Percentiles rank a stretch among this genome's conserved stretches.
Conservation (phyloP, 2,113 vertebrate genomes). For the Cyphomyrus discorhynchus region DNA sequence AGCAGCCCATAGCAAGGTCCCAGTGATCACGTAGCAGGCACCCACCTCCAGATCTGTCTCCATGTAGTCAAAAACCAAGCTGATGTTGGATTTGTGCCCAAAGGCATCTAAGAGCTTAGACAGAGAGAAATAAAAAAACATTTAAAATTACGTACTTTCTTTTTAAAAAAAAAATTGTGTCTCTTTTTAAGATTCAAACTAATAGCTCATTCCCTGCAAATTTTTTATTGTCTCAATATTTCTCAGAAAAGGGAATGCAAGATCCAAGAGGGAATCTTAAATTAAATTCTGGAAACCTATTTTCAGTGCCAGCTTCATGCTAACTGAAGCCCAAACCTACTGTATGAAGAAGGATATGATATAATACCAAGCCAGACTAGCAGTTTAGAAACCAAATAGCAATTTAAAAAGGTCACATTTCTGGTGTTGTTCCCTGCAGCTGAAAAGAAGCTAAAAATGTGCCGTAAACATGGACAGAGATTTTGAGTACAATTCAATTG, state of each 20-base stretch:
- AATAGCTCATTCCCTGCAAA: not conserved
- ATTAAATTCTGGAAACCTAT: not conserved
- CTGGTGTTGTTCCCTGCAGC: not conserved
- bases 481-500: not conserved
- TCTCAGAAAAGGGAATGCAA: not conserved
- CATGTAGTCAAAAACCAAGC: constrained; percentile 98
- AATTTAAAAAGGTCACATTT: not conserved
- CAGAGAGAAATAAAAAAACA: not conserved
- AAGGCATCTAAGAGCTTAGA: constrained; percentile 92
- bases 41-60: constrained; percentile 96
- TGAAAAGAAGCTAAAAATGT: not conserved
- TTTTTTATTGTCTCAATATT: not conserved
- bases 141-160: not conserved
- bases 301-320: not conserved
- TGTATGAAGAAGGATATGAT: not conserved
- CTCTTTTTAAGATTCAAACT: not conserved
- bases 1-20: not conserved
- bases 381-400: not conserved
- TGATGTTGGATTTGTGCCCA: constrained; percentile 98
- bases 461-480: not conserved
- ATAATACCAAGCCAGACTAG: not conserved
- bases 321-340: not conserved
- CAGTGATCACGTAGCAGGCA: not conserved
- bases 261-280: not conserved
- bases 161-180: no score